These are phyloP conservation scores for Acanthiza pusilla DNA, from an alignment of 2,797 vertebrate species.

Conservation along the genomic window DNA sequence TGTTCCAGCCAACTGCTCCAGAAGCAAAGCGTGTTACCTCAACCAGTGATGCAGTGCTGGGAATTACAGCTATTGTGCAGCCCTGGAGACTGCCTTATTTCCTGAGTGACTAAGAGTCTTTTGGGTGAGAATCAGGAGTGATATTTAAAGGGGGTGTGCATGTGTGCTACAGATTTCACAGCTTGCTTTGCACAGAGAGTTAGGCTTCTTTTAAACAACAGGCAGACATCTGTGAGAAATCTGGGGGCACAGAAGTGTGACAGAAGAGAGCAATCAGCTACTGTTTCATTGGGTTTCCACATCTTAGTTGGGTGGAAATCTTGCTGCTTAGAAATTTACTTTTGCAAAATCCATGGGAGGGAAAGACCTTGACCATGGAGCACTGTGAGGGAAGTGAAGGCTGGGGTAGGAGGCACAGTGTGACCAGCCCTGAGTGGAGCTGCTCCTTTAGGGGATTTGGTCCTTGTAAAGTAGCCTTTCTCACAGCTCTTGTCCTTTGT, in stretches of 20 bases:
- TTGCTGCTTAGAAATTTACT: not conserved
- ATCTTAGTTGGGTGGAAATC: not conserved
- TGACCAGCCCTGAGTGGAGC: not conserved
- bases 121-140: not conserved
- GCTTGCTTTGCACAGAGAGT: not conserved
- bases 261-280: not conserved
- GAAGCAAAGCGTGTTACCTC: not conserved
- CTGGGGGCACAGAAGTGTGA: not conserved
- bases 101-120: not conserved
- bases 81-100: not conserved
- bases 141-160: not conserved
- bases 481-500: constrained; percentile 55
- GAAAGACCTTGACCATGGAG: not conserved
- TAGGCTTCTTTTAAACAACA: not conserved
- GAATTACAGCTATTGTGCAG: not conserved
- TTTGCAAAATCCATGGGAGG: not conserved
- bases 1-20: not conserved
- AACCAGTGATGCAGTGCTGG: not conserved
- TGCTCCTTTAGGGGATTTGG: not conserved
- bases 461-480: not conserved
- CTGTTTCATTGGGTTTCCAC: not conserved
- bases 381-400: not conserved
- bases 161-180: not conserved
- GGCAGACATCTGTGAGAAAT: not conserved
- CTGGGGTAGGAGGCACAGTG: not conserved